These are phyloP conservation scores for Meles meles DNA, from an alignment of 2,113 vertebrate genomes.

Conservation along the genomic window DNA sequence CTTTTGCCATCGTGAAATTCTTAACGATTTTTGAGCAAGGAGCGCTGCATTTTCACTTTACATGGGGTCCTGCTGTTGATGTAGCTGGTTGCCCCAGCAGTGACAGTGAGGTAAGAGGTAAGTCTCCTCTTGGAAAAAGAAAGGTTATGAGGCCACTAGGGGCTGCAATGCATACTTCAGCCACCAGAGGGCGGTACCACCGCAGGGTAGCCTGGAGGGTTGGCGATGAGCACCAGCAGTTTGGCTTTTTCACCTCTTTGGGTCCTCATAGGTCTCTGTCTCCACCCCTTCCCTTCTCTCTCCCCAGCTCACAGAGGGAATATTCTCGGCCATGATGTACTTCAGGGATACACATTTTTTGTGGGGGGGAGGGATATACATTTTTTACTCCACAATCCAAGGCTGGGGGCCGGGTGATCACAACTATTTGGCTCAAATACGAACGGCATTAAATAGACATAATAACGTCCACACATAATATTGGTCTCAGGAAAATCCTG, in stretches of 20 bases:
- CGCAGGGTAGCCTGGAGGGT: neutral
- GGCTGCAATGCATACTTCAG: neutral
- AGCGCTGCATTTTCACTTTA: neutral
- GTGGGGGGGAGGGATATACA: neutral
- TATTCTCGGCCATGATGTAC: neutral
- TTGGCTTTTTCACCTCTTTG: neutral
- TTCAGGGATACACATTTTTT: neutral
- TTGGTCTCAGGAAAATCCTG: neutral
- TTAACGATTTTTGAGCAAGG: neutral
- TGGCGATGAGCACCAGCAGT: neutral
- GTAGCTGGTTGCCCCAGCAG: neutral
- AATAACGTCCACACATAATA: neutral
- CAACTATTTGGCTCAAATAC: neutral
- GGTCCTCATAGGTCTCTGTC: neutral
- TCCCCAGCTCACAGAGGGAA: neutral
- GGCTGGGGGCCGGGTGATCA: neutral
- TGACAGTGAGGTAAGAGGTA: neutral
- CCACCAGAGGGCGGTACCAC: neutral
- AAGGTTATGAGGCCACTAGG: neutral
- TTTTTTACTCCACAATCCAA: neutral
- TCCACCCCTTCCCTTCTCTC: neutral
- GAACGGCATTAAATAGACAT: neutral
- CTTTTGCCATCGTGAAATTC: neutral
- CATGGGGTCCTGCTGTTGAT: neutral
- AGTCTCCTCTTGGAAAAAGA: neutral